These are phyloP conservation scores for Tretioscincus oriximinensis DNA, from an alignment of 2,113 vertebrate genomes.

Conservation along the genomic window DNA sequence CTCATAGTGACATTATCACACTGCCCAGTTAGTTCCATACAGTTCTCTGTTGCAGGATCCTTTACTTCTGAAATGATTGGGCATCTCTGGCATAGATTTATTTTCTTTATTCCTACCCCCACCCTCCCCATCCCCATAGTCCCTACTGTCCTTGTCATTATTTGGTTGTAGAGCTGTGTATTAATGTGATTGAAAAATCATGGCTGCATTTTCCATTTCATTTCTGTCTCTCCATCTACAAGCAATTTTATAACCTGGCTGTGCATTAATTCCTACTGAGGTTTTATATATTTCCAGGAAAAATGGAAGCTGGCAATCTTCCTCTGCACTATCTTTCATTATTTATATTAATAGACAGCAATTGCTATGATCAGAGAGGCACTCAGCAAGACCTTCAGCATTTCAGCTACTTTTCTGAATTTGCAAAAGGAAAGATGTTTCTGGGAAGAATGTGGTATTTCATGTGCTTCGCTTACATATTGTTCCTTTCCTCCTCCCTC, in stretches of 20 bases:
- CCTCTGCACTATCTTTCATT: conserved; percentile 1
- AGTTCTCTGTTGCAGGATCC: background rate
- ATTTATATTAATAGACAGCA: conserved; percentile 7
- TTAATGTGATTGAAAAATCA: conserved; percentile 16
- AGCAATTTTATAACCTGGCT: conserved; percentile 2
- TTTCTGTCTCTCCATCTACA: background rate
- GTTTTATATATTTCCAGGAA: conserved; percentile 14
- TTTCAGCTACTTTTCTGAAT: background rate
- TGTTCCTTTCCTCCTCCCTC: no score
- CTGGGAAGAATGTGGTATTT: background rate
- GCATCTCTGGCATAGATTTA: background rate
- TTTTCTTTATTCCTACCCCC: background rate
- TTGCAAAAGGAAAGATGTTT: background rate
- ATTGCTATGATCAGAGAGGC: conserved; percentile 3
- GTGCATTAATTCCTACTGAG: conserved; percentile 17
- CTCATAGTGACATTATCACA: no score
- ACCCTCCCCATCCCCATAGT: conserved; percentile 3
- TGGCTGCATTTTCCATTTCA: conserved; percentile 10
- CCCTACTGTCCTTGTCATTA: background rate
- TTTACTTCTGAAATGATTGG: background rate
- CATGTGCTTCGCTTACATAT: background rate
- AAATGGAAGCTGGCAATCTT: conserved; percentile 8
- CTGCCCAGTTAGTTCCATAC: no score
- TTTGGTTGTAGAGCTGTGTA: background rate
- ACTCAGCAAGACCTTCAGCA: background rate